Evolutionary conservation across 2,113 vertebrate species (phyloP).

Genomic region (Caretta caretta): DNA sequence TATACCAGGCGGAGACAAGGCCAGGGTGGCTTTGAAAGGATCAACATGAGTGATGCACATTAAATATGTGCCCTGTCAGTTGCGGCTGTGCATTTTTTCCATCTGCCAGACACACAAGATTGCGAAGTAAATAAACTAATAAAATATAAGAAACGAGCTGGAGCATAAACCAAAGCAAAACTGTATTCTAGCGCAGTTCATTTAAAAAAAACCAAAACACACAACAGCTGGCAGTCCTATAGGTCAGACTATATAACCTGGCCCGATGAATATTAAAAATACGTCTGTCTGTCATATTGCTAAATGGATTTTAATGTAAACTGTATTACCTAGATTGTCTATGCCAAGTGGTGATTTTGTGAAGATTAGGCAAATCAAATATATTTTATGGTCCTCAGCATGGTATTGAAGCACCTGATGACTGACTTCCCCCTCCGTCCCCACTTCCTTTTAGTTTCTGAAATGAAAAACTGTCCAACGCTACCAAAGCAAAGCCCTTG

Average conservation of each 20-base stretch:
- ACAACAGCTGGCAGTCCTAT: background rate
- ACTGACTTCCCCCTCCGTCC: background rate
- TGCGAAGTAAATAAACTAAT: slow-evolving; percentile 35
- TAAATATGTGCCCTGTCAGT: background rate
- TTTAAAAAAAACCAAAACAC: background rate
- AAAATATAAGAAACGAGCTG: background rate
- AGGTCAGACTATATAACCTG: background rate
- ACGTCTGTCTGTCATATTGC: background rate
- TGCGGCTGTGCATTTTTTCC: slow-evolving; percentile 12
- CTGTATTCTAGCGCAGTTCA: background rate
- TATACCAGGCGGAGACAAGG: background rate
- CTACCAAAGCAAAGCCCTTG: background rate
- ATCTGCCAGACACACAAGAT: background rate
- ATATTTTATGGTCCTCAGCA: background rate
- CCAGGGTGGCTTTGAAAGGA: background rate
- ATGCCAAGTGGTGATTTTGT: background rate
- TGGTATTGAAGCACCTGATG: background rate
- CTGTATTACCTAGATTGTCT: background rate
- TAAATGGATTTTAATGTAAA: background rate
- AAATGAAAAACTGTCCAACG: background rate
- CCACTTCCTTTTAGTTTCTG: background rate
- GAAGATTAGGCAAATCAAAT: background rate
- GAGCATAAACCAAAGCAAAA: slow-evolving; percentile 44
- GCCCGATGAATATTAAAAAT: slow-evolving; percentile 14
- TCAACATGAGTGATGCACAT: background rate